Percentiles rank a stretch among this genome's conserved stretches.
phyloP scores from a whole-genome alignment of 2,888 invertebrate genomes.

The Gari tellinella region DNA sequence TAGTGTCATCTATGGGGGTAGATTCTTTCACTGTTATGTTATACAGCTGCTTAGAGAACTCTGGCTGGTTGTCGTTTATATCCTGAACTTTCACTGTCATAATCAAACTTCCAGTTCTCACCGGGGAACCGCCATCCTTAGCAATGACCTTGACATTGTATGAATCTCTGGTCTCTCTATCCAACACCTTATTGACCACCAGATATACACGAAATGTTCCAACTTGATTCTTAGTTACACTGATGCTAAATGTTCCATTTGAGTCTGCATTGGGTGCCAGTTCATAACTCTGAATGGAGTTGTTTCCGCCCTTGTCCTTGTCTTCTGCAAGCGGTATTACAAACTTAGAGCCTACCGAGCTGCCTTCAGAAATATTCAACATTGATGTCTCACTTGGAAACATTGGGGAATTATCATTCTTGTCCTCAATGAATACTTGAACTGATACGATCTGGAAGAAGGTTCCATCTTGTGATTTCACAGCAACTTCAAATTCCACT shows the following conservation, averaged over 20 bases:
- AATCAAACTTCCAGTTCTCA: conserved; percentile 57
- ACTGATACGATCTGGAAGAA: conserved; percentile 60
- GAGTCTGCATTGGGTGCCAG: conserved; percentile 48
- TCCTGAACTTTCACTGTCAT: conserved; percentile 59
- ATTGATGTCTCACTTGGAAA: conserved; percentile 59
- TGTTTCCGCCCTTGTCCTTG: conserved; percentile 69
- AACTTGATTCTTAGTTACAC: conserved; percentile 42
- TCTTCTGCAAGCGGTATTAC: conserved; percentile 67
- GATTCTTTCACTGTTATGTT: conserved; percentile 64
- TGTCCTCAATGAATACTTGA: conserved; percentile 61
- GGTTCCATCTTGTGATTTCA: conserved; percentile 34
- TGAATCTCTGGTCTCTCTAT: conserved; percentile 55
- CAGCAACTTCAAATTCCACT: conserved; percentile 64
- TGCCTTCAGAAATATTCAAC: conserved; percentile 68
- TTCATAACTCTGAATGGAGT: conserved; percentile 69
- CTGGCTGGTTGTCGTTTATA: conserved; percentile 66
- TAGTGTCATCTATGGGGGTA: conserved; percentile 55
- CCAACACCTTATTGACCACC: conserved; percentile 45
- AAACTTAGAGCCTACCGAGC: conserved; percentile 56
- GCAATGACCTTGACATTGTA: conserved; percentile 61
- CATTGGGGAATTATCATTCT: conserved; percentile 73
- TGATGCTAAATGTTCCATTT: conserved; percentile 62
- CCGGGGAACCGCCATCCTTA: conserved; percentile 62
- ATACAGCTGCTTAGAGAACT: conserved; percentile 45
- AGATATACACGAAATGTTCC: conserved; percentile 47